phyloP scores from a whole-genome alignment of 2,888 invertebrate genomes.

The Thera britannica region DNA sequence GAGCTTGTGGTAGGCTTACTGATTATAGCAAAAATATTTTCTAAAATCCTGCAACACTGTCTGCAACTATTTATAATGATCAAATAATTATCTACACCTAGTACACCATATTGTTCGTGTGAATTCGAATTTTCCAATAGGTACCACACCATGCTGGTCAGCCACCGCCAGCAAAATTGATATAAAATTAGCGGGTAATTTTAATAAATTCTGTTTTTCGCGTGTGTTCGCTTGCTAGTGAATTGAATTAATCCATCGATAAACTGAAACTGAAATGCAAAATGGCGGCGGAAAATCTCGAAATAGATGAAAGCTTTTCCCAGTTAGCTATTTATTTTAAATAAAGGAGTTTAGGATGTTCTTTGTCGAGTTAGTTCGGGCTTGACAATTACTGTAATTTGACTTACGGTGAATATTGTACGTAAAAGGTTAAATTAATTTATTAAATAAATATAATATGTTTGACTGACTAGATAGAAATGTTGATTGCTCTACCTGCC shows the following conservation, averaged over 20 bases:
- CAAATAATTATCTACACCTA: not conserved
- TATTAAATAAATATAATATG: too few species aligned
- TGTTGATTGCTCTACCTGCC: too few species aligned
- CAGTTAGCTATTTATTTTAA: constrained; percentile 53
- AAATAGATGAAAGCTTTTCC: constrained; percentile 56
- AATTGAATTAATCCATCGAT: constrained; percentile 55
- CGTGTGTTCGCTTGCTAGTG: constrained; percentile 43
- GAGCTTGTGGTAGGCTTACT: too few species aligned
- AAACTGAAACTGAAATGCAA: constrained; percentile 53
- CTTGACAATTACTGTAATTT: too few species aligned
- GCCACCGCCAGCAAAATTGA: constrained; percentile 37
- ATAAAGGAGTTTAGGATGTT: constrained; percentile 45
- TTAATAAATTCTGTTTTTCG: constrained; percentile 47
- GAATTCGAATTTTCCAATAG: constrained; percentile 10
- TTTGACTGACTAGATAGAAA: too few species aligned
- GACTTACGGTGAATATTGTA: too few species aligned
- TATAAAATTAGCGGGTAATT: constrained; percentile 42
- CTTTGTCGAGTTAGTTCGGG: constrained; percentile 24
- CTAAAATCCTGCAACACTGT: not conserved
- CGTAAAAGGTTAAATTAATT: too few species aligned
- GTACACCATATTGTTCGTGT: constrained; percentile 1
- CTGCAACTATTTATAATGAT: not conserved
- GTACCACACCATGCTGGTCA: constrained; percentile 13
- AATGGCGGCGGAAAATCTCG: constrained; percentile 49
- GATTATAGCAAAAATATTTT: too few species aligned